Evolutionary conservation across 2,797 vertebrate species (phyloP), one percentile per base, ranked within the genome.

Genomic region (Esox lucius): DNA sequence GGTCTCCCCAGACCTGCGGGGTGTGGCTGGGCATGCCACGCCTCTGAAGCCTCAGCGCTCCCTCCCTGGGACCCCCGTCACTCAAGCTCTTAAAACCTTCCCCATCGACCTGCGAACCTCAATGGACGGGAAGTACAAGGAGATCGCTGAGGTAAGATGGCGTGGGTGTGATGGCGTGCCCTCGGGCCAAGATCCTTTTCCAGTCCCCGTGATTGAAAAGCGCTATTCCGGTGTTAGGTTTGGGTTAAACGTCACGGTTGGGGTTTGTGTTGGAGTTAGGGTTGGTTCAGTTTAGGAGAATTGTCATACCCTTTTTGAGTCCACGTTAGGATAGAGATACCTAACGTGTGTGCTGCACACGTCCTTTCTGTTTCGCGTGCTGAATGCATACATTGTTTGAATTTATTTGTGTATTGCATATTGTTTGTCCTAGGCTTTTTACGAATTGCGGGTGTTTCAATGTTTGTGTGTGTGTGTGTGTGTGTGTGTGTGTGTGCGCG

Each of bases 101-200:
- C 95, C 94, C 0, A 91, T 96, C 0, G 95, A 98, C 89, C 94
- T 98, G 78, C 94, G 95, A 66, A 96, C 96, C 67, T 98, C 96
- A 83, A 98, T 98, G 97, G 97, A 98, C 48, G 95, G 96, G 74
- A 98, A 98, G 77, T 98, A 95, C 93, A 98, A 98, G 91, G 97
- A 98, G 88, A 96, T 98, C 0, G 97, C 96, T 0, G 96, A 98
- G 96, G 97, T 98, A 87, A 77, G 84, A 68, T 1, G 71, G 2
- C 13, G 71, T 42, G 59, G 73, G n/a, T 62, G 48, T 56, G 5
- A 71, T 74, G 64, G 69, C 67, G 15, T 26, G 9, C 1, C 42
- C 42, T 46, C 3, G 9, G 46, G 42, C 42, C 12, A 46, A 13
- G 42, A 11, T 46, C 2, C 2, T 42, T 6, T 42, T 42, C 42